Base-by-base conservation (phyloP, 2,113 vertebrate genomes). In the Empidonax alnorum region DNA sequence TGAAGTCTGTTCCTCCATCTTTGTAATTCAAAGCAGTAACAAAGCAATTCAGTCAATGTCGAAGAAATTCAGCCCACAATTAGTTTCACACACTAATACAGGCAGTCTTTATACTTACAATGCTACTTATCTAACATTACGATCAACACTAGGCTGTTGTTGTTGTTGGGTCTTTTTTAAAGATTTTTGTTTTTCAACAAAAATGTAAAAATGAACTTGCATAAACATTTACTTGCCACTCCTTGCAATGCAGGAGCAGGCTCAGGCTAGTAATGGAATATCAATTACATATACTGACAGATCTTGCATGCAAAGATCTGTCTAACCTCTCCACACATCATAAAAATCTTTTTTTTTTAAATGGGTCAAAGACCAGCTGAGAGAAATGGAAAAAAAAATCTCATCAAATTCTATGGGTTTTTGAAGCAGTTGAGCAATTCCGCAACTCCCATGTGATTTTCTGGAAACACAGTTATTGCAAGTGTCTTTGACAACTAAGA, bases 371-470 rank as follows among this genome's bases (percentile, higher is more conserved):
- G 52, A 46, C 31, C 30, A 80, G 28, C 31, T 77, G 28, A 93
- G 33, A 72, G 61, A 17, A 81, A 50, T 10, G 37, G 84, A 44
- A 91, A 88, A 53, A 53, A 71, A 86, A 39, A 19, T 5, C 23
- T 74, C 35, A 84, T 59, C 25, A 65, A 61, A 18, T 58, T 93
- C 14, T 28, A 71, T 5, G 28, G 3, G 5, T 19, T 84, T 81
- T 47, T 87, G 11, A 91, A 95, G 53, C 10, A 74, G n/a, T 61
- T 92, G 71, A 87, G 62, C 69, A 96, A 92, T 59, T 84, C 25
- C 56, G 53, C 19, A 87, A 25, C 15, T 86, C n/a, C 53, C 84
- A 19, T 37, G 63, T 61, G 69, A 65, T 81, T 89, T 95, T 72
- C 91, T 93, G 91, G 77, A 92, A 96, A 84, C 6, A 74, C 5